Percentiles rank a stretch among this genome's conserved stretches.
Evolutionary conservation across 2,797 vertebrate species (phyloP).

Genomic region (Argentina silus): DNA sequence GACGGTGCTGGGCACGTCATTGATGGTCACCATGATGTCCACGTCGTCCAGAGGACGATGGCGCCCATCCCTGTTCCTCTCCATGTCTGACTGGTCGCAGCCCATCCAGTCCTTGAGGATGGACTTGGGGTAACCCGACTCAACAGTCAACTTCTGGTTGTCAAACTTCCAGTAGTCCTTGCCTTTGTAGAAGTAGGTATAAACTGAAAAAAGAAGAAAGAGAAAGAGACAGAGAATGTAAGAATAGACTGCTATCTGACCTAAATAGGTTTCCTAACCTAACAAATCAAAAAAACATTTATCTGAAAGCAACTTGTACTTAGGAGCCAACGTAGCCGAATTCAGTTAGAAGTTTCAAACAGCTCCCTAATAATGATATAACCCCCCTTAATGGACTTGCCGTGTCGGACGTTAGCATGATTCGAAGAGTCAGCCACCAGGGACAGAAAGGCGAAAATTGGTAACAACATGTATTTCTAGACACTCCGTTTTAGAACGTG

Average conservation of each 20-base stretch:
- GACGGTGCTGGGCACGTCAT: conserved; percentile 91
- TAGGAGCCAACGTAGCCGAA: background rate
- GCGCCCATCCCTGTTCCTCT: conserved; percentile 90
- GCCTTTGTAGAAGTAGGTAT: conserved; percentile 98
- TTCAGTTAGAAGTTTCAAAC: no score
- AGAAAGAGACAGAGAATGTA: background rate
- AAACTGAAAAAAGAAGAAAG: conserved; percentile 76
- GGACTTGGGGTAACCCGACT: conserved; percentile 93
- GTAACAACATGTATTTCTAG: no score
- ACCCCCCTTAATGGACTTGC: no score
- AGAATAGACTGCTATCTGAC: background rate
- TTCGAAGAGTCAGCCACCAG: no score
- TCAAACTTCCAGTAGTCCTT: conserved; percentile 99
- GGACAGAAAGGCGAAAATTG: no score
- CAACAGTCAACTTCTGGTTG: conserved; percentile 95
- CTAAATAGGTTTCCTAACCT: background rate
- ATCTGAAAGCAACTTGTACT: background rate
- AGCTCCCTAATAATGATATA: no score
- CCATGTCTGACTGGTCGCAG: conserved; percentile 92
- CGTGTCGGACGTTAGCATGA: no score
- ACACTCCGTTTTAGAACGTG: no score
- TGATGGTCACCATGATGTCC: conserved; percentile 98
- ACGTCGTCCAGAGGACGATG: conserved; percentile 90
- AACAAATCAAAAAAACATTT: background rate
- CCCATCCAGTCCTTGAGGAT: conserved; percentile 99